Percentiles rank a stretch among this genome's conserved stretches.
These are phyloP conservation scores for Lepidothrix coronata DNA, from an alignment of 2,113 vertebrate species.

Conservation along the genomic window DNA sequence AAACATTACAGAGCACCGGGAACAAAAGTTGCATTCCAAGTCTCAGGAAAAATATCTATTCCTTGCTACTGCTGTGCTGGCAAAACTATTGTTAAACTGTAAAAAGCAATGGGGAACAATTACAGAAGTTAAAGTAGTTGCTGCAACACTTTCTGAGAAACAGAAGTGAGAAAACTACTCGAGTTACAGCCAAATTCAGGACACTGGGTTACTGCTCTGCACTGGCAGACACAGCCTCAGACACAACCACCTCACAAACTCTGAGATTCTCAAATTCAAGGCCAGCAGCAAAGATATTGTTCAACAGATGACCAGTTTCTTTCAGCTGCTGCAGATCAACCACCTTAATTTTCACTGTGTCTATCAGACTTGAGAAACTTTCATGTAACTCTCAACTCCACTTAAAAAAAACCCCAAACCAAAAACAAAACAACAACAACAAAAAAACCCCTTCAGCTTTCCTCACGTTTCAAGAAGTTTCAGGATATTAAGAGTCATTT, in stretches of 20 bases:
- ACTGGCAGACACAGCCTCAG: neutral
- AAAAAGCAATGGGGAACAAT: neutral
- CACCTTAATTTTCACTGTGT: neutral
- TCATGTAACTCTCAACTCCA: neutral
- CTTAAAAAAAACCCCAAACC: neutral
- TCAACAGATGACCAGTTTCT: neutral
- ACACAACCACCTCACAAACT: neutral
- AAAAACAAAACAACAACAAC: no score
- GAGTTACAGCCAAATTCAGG: neutral
- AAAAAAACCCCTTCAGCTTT: neutral
- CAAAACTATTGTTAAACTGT: neutral
- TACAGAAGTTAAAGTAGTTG: constrained; percentile 8
- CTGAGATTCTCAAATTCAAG: neutral
- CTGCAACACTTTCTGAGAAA: constrained; percentile 26
- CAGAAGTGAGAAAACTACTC: neutral
- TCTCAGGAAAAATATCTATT: neutral
- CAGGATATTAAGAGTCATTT: neutral
- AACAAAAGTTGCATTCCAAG: neutral
- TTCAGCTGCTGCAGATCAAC: neutral
- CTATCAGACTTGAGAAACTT: neutral
- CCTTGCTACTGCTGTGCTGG: neutral
- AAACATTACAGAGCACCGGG: neutral
- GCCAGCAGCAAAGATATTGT: neutral
- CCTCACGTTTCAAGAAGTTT: neutral
- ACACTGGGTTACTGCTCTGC: neutral